Evolutionary conservation across 2,888 invertebrate species (phyloP), one percentile per base, ranked within the genome.

Genomic region (Agrochola circellaris): DNA sequence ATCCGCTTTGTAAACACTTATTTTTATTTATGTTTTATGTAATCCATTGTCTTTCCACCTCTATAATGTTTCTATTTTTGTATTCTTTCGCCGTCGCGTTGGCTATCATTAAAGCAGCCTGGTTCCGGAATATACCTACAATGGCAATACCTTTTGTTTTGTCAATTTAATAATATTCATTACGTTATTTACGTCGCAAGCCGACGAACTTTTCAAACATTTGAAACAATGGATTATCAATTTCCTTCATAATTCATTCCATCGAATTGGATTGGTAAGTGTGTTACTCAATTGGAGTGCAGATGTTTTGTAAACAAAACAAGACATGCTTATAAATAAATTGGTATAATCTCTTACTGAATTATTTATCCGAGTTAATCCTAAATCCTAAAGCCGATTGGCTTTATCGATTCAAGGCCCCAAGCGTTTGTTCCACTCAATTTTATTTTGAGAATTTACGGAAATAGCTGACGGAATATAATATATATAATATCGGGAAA

Each of bases 351-450:
- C 30, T 38, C 45, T 58, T 48, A 30, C 38, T 64, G 38, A 77
- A 73, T 80, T 42, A 64, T 64, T 72, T 73, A 80, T 58, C 56
- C 3, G n/a, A 48, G 26, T 20, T 62, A 56, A 79, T 79, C 71
- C 34, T 77, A 30, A 54, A 77, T 61, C 68, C 30, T 45, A 38
- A 77, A 70, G 51, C 60, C 23, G 9, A 62, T 48, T 20, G 30
- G 56, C 17, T 77, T 64, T 79, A n/a, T 30, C 56, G 56, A 62
- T 38, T 79, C 42, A 51, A 67, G 54, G 26, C n/a, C n/a, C n/a
- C n/a, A 56, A n/a, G 23, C 48, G 17, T 20, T 30, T 54, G 42
- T 26, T 23, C 30, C 51, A 34, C 6, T 78, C 34, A 30, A 61
- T 60, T 30, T n/a, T 45, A 54, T 51, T 77, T 42, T 30, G 13